Base-by-base conservation (phyloP, 2,113 vertebrate genomes). In the Mustelus asterias region DNA sequence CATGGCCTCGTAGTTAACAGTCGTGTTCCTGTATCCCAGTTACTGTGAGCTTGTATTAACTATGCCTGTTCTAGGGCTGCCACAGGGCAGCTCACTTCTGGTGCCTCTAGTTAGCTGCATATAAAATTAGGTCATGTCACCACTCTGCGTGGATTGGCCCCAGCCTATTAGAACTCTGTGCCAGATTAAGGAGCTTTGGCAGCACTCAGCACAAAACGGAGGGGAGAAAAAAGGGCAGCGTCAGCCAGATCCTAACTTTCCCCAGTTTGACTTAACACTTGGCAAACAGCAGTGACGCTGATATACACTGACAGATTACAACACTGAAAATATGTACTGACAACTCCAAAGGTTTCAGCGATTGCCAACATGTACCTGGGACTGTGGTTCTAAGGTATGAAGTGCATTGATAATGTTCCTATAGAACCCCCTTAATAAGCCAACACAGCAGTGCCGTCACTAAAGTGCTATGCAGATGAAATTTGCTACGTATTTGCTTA, bases 151-250 rank as follows among this genome's bases (percentile, higher is more conserved):
- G 44, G 41, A 95, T 48, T 72, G 69, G 69, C 24, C 63, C 92
- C 20, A 13, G 94, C 67, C 67, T 44, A 16, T 58, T 72, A 41
- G 41, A n/a, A 29, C 18, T 29, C 69, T 33, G 54, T 90, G 67
- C 69, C 94, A 95, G 33, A 29, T 76, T 95, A 26, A 95, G 94
- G 94, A 26, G 26, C 41, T 95, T 95, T 95, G 94, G 94, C 24
- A 48, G 29, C 24, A 33, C 94, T 90, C 41, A 95, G 67, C 94
- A 65, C 18, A 44, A 72, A 72, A 72, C 9, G 60, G 60, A 13
- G 60, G 60, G 60, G 60, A 13, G 60, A 7, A 7, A 16, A 76
- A 76, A 29, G 48, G 29, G 94, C 67, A 54, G 18, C 7, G 94
- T 95, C 94, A 72, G 67, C 67, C 41, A 54, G 44, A 54, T 29